phyloP scores from a whole-genome alignment of 2,797 vertebrate genomes.

The Phataginus tricuspis region DNA sequence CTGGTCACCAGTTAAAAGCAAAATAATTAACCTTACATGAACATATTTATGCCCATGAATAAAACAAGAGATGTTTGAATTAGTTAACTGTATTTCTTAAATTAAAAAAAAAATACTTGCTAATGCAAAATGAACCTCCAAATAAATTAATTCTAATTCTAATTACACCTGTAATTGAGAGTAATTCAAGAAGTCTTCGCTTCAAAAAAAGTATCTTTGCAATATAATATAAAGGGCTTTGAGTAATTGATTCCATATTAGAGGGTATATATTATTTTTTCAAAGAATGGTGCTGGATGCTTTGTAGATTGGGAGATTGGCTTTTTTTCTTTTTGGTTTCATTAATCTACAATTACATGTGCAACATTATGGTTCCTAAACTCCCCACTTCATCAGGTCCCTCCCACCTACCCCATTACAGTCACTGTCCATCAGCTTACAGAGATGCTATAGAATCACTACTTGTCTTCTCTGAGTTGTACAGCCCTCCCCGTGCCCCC shows the following conservation, averaged over 20 bases:
- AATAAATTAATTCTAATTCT: conserved; percentile 5
- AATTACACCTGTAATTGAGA: background rate
- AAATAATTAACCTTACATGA: conserved; percentile 20
- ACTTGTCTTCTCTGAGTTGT: too few species aligned
- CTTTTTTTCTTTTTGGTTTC: background rate
- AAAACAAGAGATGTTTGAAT: background rate
- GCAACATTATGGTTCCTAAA: too few species aligned
- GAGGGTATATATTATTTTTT: background rate
- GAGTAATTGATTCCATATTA: background rate
- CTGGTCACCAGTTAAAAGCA: background rate
- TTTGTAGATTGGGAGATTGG: background rate
- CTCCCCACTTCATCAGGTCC: too few species aligned
- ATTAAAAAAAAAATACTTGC: background rate
- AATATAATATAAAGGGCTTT: background rate
- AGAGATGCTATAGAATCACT: too few species aligned
- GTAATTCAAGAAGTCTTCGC: background rate
- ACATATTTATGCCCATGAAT: background rate
- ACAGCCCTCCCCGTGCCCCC: too few species aligned
- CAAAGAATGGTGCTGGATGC: background rate
- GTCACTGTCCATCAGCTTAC: too few species aligned
- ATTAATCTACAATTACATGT: too few species aligned
- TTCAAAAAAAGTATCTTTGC: background rate
- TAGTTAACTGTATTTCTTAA: background rate
- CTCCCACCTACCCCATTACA: too few species aligned
- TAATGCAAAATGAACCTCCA: background rate